Evolutionary conservation across 2,888 invertebrate species (phyloP), one percentile per base, ranked within the genome.

Genomic region (Branchellion lobata): DNA sequence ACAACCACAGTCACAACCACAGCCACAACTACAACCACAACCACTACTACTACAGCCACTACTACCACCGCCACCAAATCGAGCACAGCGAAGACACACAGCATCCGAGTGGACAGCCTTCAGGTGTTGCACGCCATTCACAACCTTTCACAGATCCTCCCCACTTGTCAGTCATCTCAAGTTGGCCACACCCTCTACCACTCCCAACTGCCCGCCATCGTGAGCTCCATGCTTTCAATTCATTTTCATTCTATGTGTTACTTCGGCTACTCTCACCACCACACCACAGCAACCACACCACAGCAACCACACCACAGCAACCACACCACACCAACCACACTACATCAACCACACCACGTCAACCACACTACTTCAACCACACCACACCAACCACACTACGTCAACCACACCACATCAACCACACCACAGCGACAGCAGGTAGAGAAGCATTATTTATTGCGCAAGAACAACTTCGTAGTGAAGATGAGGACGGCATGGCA

Each of bases 51-150:
- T n/a, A 57, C 21, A 24, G 21, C n/a, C n/a, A 5, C 24, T 5
- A 24, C 24, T n/a, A 24, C n/a, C 8, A 57, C 21, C 24, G 21
- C 21, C 61, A 57, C 21, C 21, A 8, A 5, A 18, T 14, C 61
- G 3, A 24, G 11, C 5, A 57, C 61, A 8, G 21, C 61, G 3
- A 85, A 86, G 80, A 84, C 84, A 69, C 83, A 83, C 8, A 71
- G 83, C 78, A 81, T 87, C 75, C 87, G 89, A 72, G 90, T 92
- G 27, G 93, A 93, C 85, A 90, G 90, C 74, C 87, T 92, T 0
- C 90, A 90, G 85, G 89, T 91, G 84, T 90, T 93, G 33, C 93
- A 93, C 85, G 90, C 92, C 0, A 86, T 92, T 80, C 89, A 91
- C 84, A 93, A 93, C 86, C 87, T 92, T 73, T 88, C 90, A 1